Evolutionary conservation across 1,140 invertebrate species (phyloP).

Genomic region (Prorops nasuta): DNA sequence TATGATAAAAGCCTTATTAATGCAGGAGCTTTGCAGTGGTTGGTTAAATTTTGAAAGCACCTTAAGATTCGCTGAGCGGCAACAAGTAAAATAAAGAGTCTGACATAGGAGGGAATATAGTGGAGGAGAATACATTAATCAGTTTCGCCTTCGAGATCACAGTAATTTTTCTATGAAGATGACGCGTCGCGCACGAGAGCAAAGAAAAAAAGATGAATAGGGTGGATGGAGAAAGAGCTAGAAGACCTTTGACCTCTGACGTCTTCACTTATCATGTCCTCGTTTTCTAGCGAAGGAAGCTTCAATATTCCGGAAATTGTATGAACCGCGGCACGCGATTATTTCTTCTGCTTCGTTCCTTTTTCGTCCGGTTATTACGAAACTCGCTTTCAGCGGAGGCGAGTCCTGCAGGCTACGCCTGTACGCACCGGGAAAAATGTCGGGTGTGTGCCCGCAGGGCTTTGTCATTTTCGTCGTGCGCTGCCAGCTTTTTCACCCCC

Average conservation of each 20-base stretch:
- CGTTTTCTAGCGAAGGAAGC: constrained; percentile 11
- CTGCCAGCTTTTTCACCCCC: constrained; percentile 20
- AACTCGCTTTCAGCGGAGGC: constrained; percentile 30
- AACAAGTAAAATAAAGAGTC: too few species aligned
- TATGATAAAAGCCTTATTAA: too few species aligned
- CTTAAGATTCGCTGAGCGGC: too few species aligned
- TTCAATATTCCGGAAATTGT: constrained; percentile 34
- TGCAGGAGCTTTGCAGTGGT: too few species aligned
- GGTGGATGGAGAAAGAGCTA: too few species aligned
- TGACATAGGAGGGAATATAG: too few species aligned
- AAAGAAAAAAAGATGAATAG: too few species aligned
- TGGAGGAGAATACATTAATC: too few species aligned
- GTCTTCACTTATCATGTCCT: constrained; percentile 29
- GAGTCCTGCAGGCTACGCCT: constrained; percentile 6
- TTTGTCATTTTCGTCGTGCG: constrained; percentile 39
- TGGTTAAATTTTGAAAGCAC: too few species aligned
- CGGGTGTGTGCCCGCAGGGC: constrained; percentile 33
- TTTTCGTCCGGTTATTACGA: constrained; percentile 31
- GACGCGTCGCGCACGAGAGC: too few species aligned
- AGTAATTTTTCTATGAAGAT: constrained; percentile 21
- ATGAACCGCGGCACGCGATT: constrained; percentile 26
- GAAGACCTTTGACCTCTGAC: too few species aligned
- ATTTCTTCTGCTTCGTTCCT: constrained; percentile 14
- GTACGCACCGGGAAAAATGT: constrained; percentile 29
- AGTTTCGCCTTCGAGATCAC: too few species aligned